phyloP scores from a whole-genome alignment of 2,888 invertebrate genomes.

The Portevinia maculata region DNA sequence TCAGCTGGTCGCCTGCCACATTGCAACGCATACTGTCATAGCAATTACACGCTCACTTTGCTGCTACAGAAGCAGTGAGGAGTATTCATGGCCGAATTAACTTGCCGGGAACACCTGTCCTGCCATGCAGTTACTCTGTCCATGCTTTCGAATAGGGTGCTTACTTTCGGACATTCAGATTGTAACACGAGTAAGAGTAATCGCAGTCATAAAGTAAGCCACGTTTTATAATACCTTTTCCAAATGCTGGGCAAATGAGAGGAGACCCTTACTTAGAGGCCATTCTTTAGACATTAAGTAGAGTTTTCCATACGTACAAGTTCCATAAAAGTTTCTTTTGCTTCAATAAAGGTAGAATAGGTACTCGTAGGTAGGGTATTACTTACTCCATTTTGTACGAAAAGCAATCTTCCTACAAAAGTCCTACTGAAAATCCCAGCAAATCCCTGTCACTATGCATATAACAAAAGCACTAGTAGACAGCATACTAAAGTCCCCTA shows the following conservation, averaged over 20 bases:
- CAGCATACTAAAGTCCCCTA: conserved; percentile 13
- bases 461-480: neutral
- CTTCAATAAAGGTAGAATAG: too few species aligned
- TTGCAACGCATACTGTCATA: conserved; percentile 28
- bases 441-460: neutral
- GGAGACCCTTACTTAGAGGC: too few species aligned
- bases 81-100: conserved; percentile 45
- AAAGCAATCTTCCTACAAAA: neutral
- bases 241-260: too few species aligned
- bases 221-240: neutral
- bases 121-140: neutral
- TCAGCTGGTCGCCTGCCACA: conserved; percentile 10
- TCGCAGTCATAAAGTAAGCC: neutral
- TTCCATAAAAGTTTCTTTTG: neutral
- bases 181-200: neutral
- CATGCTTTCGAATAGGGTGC: neutral
- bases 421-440: too few species aligned
- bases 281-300: too few species aligned
- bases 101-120: conserved; percentile 52
- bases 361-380: neutral
- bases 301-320: too few species aligned
- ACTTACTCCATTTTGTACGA: neutral
- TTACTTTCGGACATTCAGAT: neutral
- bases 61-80: conserved; percentile 22
- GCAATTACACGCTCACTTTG: conserved; percentile 64